Base-by-base conservation (phyloP, 1,140 invertebrate species). In the Vollenhovia emeryi region DNA sequence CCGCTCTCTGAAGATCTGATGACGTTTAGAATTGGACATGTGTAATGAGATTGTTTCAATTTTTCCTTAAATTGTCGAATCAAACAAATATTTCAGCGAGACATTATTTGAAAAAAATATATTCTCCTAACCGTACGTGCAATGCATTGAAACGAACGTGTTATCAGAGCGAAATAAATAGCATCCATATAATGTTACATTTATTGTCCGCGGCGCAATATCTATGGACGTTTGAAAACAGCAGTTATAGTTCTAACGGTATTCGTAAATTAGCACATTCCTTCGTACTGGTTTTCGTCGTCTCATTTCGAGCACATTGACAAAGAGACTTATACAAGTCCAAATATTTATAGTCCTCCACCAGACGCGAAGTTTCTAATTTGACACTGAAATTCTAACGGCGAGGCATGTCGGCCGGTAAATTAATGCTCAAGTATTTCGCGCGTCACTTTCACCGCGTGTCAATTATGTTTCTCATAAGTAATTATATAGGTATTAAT, bases 401-500 rank as follows among this genome's bases (percentile, higher is more conserved):
- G 3, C 24, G 2, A 27, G 52, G 15, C 78, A 68, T 43, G 43
- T 69, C 21, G 11, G 8, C 21, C 6, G 9, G n/a, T 80, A 73
- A 82, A 73, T 82, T 59, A 59, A 52, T n/a, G 7, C 27, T 55
- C 36, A 33, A n/a, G 66, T 82, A 71, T 71, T 57, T 18, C n/a
- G 11, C n/a, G 33, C 24, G 11, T 82, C 50, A 82, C 50, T 82
- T 82, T 82, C 66, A 80, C 76, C 15, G 13, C 24, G 11, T 57
- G 52, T 82, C 50, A 45, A 82, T 73, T 82, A 73, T 45, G 36
- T 82, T 82, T 82, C 36, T 45, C 36, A 18, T 27, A 69, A 55
- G 50, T 71, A 73, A 82, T 82, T 82, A 82, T 13, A 36, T 21
- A 21, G 8, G 18, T 45, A 82, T 82, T 73, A 82, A 73, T 71